Evolutionary conservation across 2,888 invertebrate species (phyloP), one percentile per base, ranked within the genome.

Genomic region (Drosophila kambysellisi): DNA sequence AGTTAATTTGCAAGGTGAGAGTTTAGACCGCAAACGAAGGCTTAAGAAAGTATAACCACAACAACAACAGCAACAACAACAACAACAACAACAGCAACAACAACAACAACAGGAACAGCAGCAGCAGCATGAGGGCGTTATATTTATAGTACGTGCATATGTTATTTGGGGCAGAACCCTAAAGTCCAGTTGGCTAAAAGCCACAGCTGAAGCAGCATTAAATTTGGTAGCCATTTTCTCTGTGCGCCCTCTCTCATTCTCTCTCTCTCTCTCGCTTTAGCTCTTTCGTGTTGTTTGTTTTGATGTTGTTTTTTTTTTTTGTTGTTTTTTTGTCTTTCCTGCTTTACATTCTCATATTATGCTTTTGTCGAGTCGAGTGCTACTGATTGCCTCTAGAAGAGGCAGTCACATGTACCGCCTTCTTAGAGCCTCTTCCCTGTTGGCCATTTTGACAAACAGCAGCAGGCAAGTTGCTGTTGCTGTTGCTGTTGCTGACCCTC

Each of bases 361-460:
- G 69, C 76, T 79, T 79, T 78, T 74, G 70, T 74, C 54, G 59
- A 48, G 39, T 56, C 43, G 68, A 78, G 74, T 71, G 79, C 81
- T 84, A 76, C 83, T 82, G 82, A 82, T 82, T 83, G 74, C 79
- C 79, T 72, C 64, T 62, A 67, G 75, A 71, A 64, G 57, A 39
- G 77, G 52, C 62, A 37, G 71, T 78, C 71, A 54, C 54, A 70
- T 76, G 81, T 79, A 74, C 79, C 81, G 81, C 79, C 79, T 76
- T 79, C 68, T 59, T 68, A 62, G 79, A 51, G 66, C 68, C 59
- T 46, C 58, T 61, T 30, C 65, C 74, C 72, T 85, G 84, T 74
- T 88, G 84, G 82, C 77, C 89, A 88, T 87, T 87, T 88, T 83
- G 76, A 81, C 79, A 81, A 79, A 75, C 78, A 79, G 73, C 70